Conservation (phyloP, 2,888 invertebrate genomes). For the Pristionchus entomophagus region DNA sequence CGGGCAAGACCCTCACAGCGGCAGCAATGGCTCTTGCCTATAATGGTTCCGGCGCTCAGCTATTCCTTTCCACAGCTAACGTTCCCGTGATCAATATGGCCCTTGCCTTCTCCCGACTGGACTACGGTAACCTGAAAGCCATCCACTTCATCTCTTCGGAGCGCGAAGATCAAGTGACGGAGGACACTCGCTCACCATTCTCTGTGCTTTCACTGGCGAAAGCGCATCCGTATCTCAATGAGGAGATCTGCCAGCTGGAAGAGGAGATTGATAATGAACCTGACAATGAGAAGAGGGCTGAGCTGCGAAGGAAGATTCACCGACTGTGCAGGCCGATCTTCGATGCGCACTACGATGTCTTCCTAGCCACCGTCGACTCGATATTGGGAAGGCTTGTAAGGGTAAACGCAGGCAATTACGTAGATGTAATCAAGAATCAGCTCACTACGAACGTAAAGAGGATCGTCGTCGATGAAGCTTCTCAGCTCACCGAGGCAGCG, state of each 20-base stretch:
- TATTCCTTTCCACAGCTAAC: neutral
- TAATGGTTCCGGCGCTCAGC: neutral
- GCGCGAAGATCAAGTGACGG: neutral
- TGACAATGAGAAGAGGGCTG: too few species aligned
- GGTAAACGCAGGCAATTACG: too few species aligned
- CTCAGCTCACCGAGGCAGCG: neutral
- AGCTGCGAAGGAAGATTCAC: too few species aligned
- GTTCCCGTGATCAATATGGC: conserved; percentile 8
- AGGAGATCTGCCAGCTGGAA: too few species aligned
- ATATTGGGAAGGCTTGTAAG: neutral
- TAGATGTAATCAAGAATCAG: neutral
- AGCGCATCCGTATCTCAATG: too few species aligned
- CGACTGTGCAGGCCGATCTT: neutral
- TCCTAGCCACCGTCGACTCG: neutral
- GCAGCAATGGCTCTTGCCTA: neutral
- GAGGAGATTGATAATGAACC: too few species aligned
- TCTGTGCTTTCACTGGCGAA: neutral
- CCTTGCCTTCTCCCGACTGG: neutral
- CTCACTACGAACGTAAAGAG: neutral
- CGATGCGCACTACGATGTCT: neutral
- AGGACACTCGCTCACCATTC: neutral
- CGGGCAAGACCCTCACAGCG: conserved; percentile 12
- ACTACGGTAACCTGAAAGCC: neutral
- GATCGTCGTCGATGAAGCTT: conserved; percentile 19
- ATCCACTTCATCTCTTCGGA: neutral